phyloP scores from a whole-genome alignment of 1,140 invertebrate genomes.

The Propsilocerus akamusi region DNA sequence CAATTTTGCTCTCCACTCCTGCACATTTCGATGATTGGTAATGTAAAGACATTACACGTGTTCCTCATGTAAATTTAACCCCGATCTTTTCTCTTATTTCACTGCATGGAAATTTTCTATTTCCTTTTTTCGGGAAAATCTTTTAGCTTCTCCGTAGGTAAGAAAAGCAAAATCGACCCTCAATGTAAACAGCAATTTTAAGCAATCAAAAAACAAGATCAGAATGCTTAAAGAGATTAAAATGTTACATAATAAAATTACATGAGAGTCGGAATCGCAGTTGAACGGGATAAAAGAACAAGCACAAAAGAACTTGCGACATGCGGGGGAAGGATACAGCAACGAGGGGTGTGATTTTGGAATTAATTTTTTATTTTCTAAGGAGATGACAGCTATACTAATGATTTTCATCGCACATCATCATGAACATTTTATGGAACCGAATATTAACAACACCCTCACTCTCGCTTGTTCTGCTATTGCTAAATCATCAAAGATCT shows the following conservation, averaged over 20 bases:
- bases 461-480: too few relatives aligned
- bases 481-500: too few relatives aligned
- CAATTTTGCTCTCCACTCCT: not conserved
- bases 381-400: too few relatives aligned
- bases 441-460: too few relatives aligned
- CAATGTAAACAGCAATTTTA: not conserved
- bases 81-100: not conserved
- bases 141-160: too few relatives aligned
- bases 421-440: too few relatives aligned
- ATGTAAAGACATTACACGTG: slow-evolving; percentile 3
- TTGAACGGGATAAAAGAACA: too few relatives aligned
- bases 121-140: not conserved
- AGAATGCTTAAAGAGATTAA: slow-evolving; percentile 2
- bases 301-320: not conserved
- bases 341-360: too few relatives aligned
- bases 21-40: not conserved
- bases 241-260: slow-evolving; percentile 2
- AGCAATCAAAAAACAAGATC: not conserved
- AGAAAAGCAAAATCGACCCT: not conserved
- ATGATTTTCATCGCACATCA: too few relatives aligned
- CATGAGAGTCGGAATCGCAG: too few relatives aligned
- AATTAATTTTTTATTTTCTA: too few relatives aligned
- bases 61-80: not conserved
- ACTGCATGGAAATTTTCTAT: not conserved
- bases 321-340: too few relatives aligned